Evolutionary conservation across 2,888 invertebrate genomes (phyloP), one percentile per base, ranked within the genome.

Genomic region (Drosophila diplacantha): DNA sequence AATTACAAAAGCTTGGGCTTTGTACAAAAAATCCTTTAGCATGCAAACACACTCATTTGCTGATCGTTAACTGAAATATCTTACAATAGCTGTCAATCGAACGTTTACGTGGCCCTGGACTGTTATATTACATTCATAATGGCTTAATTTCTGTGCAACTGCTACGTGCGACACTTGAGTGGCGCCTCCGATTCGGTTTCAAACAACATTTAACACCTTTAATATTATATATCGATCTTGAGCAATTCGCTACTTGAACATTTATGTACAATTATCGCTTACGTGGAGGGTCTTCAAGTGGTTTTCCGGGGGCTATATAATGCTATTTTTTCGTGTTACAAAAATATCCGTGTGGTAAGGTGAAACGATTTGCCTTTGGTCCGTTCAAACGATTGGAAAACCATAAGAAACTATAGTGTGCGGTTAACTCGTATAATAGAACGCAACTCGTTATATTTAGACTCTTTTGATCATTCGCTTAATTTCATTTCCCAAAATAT

Each of bases 1-100:
- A 77, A 78, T 85, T 85, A 85, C 85, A 85, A 86, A 85, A 86
- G 85, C 86, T 72, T 72, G 72, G 76, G 72, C 67, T 79, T 81
- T 84, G 69, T 86, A 86, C 85, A 85, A 74, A 74, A 74, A 50
- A 60, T 59, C 37, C 9, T 11, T 18, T 44, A 31, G 44, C 43
- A 60, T 43, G 58, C 58, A 43, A 58, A 31, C 59, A 41, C 16
- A 29, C 38, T 35, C 39, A 35, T 43, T 18, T 38, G 37, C 41
- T 69, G 69, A 74, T 68, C 24, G 12, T 38, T 14, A 69, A 69
- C 62, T 52, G 62, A 74, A 76, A 78, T 85, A 82, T 70, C 74
- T 75, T 85, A 83, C 85, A 85, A 85, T 75, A 85, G 85, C 73
- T 67, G 61, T 14, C 22, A 41, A 63, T 51, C 11, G 3, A 34